Percentiles rank a stretch among this genome's conserved stretches.
Conservation (phyloP, 2,888 invertebrate species). For the Polydrusus tereticollis region DNA sequence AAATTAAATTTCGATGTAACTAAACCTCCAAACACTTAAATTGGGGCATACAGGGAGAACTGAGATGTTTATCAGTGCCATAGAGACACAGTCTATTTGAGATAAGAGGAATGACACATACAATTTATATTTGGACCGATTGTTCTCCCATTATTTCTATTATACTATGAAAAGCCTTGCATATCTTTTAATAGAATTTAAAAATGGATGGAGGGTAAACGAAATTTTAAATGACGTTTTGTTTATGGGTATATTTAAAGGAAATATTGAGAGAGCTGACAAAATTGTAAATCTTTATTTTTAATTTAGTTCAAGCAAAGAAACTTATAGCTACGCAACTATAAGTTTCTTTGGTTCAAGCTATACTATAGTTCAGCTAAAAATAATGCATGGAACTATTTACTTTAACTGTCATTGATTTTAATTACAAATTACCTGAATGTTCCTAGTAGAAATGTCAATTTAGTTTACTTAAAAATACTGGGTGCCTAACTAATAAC, state of each 20-base stretch:
- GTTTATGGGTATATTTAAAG: neutral
- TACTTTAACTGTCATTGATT: too few relatives aligned
- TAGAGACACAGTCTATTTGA: slow-evolving; percentile 25
- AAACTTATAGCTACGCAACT: too few relatives aligned
- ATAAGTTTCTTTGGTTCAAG: too few relatives aligned
- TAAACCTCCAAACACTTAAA: neutral
- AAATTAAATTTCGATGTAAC: neutral
- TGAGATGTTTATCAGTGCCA: slow-evolving; percentile 17
- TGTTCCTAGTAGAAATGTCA: too few relatives aligned
- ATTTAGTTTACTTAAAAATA: too few relatives aligned
- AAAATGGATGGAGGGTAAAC: slow-evolving; percentile 7
- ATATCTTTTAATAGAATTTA: slow-evolving; percentile 31
- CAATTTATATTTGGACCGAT: slow-evolving; percentile 25
- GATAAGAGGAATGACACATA: slow-evolving; percentile 31
- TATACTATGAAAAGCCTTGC: slow-evolving; percentile 8
- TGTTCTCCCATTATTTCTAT: slow-evolving; percentile 23
- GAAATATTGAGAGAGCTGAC: neutral
- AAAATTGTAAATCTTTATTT: too few relatives aligned
- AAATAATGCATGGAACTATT: too few relatives aligned
- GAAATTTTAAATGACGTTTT: neutral
- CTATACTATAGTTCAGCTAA: too few relatives aligned
- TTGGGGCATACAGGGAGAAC: slow-evolving; percentile 1
- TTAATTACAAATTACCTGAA: too few relatives aligned
- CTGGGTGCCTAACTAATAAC: neutral
- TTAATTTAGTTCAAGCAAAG: too few relatives aligned